Evolutionary conservation across 2,797 vertebrate species (phyloP).

Genomic region (Peromyscus eremicus): DNA sequence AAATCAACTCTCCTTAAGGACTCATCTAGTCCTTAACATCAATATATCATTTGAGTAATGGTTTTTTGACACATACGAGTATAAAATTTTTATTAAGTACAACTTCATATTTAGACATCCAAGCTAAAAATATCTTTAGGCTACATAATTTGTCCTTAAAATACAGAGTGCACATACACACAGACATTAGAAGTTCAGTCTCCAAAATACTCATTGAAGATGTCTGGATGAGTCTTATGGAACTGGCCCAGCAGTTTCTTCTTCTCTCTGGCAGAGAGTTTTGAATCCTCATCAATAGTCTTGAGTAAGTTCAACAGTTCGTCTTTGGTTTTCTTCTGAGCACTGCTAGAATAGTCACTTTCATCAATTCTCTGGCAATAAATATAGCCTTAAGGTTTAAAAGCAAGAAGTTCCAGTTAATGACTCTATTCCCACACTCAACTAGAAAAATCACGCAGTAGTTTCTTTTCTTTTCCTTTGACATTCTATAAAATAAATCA

Average conservation of each 20-base stretch:
- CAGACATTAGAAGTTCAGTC: constrained; percentile 90
- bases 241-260: constrained; percentile 95
- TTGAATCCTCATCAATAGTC: constrained; percentile 94
- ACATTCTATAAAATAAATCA: constrained; percentile 33
- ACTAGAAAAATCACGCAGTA: constrained; percentile 33
- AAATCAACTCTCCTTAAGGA: constrained; percentile 49
- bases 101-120: constrained; percentile 84
- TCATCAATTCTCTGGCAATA: constrained; percentile 92
- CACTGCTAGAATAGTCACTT: constrained; percentile 88
- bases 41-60: not conserved
- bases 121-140: constrained; percentile 73
- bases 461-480: not conserved
- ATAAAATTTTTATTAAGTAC: constrained; percentile 86
- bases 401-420: constrained; percentile 59
- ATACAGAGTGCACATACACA: constrained; percentile 77
- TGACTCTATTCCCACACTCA: constrained; percentile 50
- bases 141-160: constrained; percentile 77
- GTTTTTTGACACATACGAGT: constrained; percentile 43
- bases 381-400: constrained; percentile 89
- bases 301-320: constrained; percentile 93
- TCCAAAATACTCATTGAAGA: constrained; percentile 97
- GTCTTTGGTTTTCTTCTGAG: constrained; percentile 93
- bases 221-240: constrained; percentile 95
- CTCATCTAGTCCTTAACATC: not conserved
- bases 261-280: constrained; percentile 94